Base-by-base conservation (phyloP, 23 tunicate genomes). In the Oikopleura vanhoeffeni region DNA sequence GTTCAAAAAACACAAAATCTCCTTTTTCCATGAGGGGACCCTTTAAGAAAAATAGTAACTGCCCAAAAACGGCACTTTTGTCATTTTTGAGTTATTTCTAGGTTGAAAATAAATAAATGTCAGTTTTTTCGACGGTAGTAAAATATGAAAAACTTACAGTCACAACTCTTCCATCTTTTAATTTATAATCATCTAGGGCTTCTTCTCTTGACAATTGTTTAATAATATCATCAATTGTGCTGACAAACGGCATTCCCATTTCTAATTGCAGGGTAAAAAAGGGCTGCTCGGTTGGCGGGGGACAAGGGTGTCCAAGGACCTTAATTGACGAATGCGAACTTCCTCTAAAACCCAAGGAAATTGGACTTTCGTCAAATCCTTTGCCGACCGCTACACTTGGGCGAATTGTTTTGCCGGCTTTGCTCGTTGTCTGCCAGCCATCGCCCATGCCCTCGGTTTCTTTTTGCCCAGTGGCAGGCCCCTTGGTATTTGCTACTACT, bases 211-310 rank as follows among this genome's bases (percentile, higher is more conserved):
- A 38, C 79, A 30, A 2, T 2, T 13, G 79, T 18, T 30, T 18
- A 24, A 71, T 18, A 30, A 18, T 2, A 3, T 71, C 79, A 13
- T 71, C 79, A 4, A 71, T 71, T 2, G 79, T 18, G 79, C 4
- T 18, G 38, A 71, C 27, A 32, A 71, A 71, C 4, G 79, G 79
- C 34, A 38, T 3, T 2, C 34, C 34, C 27, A 71, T 30, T 28
- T 71, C 79, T 2, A 71, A 3, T 30, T 71, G 27, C 38, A 71
- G 79, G 79, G 79, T 71, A 38, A 71, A 71, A 71, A 71, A 71
- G 79, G 79, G 79, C 35, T 71, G 34, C 35, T 71, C 79, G 27
- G 79, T 71, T 3, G 79, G 79, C 32, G 79, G 79, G 27, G 79
- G 79, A 38, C 34, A 24, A 2, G 27, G 79, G 35, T 71, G 79